A percentile compares a stretch with the other conserved stretches of the same genome.
Evolutionary conservation across 1,140 invertebrate species (phyloP).

Genomic region (Coptotermes formosanus): DNA sequence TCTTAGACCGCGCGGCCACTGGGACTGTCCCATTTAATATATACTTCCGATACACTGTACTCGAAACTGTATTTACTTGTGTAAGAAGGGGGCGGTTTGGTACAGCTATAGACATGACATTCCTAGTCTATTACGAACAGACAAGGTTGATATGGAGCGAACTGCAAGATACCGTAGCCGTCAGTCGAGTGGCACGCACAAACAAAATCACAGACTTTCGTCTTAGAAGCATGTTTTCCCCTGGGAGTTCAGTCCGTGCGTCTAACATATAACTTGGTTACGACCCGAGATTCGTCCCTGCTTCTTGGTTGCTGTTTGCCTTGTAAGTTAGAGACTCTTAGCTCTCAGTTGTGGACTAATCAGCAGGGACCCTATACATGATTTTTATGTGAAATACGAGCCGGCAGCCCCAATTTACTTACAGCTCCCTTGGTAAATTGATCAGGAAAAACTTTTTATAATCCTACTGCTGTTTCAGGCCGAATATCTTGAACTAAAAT

Average conservation of each 20-base stretch:
- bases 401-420: background rate
- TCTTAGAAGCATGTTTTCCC: background rate
- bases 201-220: conserved; percentile 1
- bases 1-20: too few species aligned
- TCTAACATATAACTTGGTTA: background rate
- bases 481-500: too few species aligned
- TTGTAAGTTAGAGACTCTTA: background rate
- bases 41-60: too few species aligned
- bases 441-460: background rate
- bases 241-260: background rate
- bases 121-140: background rate
- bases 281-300: background rate
- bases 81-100: too few species aligned
- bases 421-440: background rate
- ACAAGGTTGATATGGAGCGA: background rate
- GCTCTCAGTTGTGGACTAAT: background rate
- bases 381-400: conserved; percentile 17
- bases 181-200: background rate
- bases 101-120: too few species aligned
- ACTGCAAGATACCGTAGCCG: background rate
- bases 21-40: too few species aligned
- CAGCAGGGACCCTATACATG: background rate
- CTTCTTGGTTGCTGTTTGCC: background rate
- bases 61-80: too few species aligned
- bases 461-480: background rate